phyloP scores from a whole-genome alignment of 2,888 invertebrate species.

The Escarpia spicata region DNA sequence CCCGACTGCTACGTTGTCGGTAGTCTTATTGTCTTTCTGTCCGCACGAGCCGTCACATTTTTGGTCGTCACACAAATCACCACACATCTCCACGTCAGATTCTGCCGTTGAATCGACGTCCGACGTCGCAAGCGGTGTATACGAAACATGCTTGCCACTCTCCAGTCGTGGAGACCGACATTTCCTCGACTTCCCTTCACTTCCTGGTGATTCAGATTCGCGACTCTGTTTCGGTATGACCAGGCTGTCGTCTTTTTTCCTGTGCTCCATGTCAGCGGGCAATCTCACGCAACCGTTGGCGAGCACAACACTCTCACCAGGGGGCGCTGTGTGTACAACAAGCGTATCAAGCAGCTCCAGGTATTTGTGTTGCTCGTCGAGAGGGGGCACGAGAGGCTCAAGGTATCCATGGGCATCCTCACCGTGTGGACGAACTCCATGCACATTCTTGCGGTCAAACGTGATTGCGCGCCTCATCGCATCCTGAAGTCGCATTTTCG shows the following conservation, averaged over 20 bases:
- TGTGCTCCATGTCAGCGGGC: background rate
- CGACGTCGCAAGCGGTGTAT: background rate
- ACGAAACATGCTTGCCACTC: background rate
- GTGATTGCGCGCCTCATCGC: background rate
- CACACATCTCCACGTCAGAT: background rate
- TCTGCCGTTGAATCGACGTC: background rate
- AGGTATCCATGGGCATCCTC: background rate
- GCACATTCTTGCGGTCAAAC: background rate
- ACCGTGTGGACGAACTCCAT: background rate
- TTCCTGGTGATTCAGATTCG: background rate
- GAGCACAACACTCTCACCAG: background rate
- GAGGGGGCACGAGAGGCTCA: conserved; percentile 18
- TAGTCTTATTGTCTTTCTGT: background rate
- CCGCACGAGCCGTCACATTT: background rate
- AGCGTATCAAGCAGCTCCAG: conserved; percentile 29
- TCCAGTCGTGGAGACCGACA: background rate
- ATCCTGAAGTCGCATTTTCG: background rate
- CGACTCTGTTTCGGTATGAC: background rate
- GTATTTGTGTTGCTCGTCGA: conserved; percentile 26
- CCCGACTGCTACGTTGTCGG: background rate
- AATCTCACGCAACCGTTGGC: background rate
- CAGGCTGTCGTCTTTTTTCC: background rate
- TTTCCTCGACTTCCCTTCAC: background rate
- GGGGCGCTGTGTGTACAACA: background rate
- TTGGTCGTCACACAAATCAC: background rate